phyloP scores from a whole-genome alignment of 1,140 invertebrate species.

The Trinorchestia longiramus region DNA sequence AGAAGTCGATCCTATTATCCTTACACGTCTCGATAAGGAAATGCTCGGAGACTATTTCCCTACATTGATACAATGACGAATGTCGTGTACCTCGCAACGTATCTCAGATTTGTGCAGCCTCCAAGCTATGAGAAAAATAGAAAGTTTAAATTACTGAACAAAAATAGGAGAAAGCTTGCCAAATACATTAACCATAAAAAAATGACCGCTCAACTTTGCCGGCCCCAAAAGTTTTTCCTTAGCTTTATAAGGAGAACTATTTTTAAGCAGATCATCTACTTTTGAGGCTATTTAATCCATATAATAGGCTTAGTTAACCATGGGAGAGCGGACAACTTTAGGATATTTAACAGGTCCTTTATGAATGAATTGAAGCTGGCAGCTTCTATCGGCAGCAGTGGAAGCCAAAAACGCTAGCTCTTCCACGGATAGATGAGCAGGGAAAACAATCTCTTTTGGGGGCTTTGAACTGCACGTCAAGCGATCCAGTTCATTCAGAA shows the following conservation, averaged over 20 bases:
- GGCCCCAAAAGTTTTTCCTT: background rate
- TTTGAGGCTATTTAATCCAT: background rate
- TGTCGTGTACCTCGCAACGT: too few species aligned
- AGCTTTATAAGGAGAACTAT: background rate
- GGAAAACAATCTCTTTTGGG: constrained; percentile 53
- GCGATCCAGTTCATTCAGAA: constrained; percentile 11
- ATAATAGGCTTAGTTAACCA: background rate
- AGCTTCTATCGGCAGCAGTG: constrained; percentile 2
- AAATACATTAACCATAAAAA: background rate
- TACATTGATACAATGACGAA: background rate
- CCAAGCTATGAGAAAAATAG: background rate
- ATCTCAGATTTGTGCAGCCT: background rate
- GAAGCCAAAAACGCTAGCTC: constrained; percentile 56
- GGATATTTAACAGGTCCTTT: background rate
- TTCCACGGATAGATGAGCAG: constrained; percentile 18
- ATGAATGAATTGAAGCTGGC: background rate
- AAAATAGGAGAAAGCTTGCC: background rate
- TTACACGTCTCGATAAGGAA: background rate
- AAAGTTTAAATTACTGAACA: background rate
- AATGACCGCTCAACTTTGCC: background rate
- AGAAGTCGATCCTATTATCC: background rate
- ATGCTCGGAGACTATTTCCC: background rate
- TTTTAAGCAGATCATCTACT: background rate
- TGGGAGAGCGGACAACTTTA: background rate
- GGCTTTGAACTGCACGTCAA: constrained; percentile 10